Percentiles rank a stretch among this genome's conserved stretches.
Conservation (phyloP, 2,113 vertebrate species). For the Globicephala melas region DNA sequence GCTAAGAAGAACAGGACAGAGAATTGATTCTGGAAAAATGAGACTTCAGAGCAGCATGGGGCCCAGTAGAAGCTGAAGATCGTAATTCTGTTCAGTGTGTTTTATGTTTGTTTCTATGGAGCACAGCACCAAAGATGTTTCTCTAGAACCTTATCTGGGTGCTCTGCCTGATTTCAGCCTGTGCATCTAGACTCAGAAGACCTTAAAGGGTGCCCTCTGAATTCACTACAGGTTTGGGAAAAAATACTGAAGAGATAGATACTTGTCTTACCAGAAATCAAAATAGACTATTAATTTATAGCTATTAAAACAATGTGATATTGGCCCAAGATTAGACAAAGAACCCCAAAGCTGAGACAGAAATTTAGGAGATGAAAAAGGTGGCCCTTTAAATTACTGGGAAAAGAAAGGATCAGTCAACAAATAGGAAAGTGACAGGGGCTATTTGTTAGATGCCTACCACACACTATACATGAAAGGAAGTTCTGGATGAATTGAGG, state of each 20-base stretch:
- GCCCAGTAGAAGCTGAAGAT: background rate
- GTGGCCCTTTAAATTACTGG: background rate
- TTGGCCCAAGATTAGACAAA: background rate
- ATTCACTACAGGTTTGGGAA: background rate
- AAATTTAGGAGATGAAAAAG: background rate
- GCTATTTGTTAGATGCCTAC: background rate
- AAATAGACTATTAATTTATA: background rate
- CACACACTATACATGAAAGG: background rate
- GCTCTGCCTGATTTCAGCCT: background rate
- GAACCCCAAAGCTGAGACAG: background rate
- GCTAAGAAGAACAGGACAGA: background rate
- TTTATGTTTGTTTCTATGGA: background rate
- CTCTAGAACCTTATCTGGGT: background rate
- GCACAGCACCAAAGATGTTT: background rate
- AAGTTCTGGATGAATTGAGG: background rate
- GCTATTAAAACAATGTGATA: background rate
- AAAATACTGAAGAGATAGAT: background rate
- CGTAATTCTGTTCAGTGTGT: background rate
- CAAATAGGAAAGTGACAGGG: background rate
- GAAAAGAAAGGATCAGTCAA: background rate
- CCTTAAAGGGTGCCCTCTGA: background rate
- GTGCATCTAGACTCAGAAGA: background rate
- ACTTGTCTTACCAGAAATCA: background rate
- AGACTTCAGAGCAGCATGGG: background rate
- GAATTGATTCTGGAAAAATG: background rate